Conservation (phyloP, 2,113 vertebrate genomes). For the Otocyon megalotis region DNA sequence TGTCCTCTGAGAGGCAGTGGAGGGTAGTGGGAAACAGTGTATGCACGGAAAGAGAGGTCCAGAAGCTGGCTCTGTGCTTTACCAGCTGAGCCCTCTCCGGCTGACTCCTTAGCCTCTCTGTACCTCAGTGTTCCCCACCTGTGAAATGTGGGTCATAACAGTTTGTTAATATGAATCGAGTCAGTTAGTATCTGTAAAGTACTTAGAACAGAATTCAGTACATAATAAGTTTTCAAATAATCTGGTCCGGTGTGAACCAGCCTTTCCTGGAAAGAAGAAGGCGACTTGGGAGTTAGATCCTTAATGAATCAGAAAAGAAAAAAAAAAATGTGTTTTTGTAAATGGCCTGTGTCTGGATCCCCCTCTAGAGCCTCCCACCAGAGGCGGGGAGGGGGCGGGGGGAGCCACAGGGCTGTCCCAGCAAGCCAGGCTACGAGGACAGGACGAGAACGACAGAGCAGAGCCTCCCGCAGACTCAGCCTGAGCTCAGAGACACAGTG, state of each 20-base stretch:
- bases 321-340: not conserved
- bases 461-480: fast-evolving
- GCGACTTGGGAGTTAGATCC: not conserved
- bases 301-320: not conserved
- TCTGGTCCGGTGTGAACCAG: not conserved
- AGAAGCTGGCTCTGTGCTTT: not conserved
- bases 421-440: not conserved
- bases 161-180: not conserved
- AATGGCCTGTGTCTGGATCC: not conserved
- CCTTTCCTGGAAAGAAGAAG: not conserved
- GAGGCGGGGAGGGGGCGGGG: not conserved
- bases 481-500: not conserved
- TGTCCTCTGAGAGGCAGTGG: not conserved
- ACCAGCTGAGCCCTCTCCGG: not conserved
- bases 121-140: not conserved
- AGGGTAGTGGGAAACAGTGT: not conserved
- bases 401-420: no score
- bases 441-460: not conserved
- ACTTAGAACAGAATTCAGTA: not conserved
- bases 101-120: not conserved
- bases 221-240: no score
- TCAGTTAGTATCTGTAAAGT: not conserved
- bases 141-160: not conserved
- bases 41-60: fast-evolving
- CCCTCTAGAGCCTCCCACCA: not conserved